These are phyloP conservation scores for Hyphantria cunea DNA, from an alignment of 1,140 invertebrate species.

Conservation along the genomic window DNA sequence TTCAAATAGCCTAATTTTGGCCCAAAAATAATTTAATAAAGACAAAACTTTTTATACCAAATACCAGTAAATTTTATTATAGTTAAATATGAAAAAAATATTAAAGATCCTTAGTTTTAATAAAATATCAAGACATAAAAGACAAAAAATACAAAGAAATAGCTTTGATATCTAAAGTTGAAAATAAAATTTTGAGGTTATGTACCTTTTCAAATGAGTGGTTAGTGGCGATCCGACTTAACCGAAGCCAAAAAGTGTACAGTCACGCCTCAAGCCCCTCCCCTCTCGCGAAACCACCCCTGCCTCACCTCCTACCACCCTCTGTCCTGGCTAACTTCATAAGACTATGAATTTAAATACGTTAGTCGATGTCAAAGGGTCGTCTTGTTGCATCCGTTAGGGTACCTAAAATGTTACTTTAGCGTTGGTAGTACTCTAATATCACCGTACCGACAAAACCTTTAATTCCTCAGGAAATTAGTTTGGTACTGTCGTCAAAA, in stretches of 20 bases:
- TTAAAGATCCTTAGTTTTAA: too few relatives aligned
- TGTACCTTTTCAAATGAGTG: conserved; percentile 31
- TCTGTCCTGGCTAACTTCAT: conserved; percentile 69
- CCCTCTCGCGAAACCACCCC: conserved; percentile 21
- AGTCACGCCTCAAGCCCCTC: conserved; percentile 66
- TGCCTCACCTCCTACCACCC: conserved; percentile 33
- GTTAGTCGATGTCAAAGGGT: conserved; percentile 78
- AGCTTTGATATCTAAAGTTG: not conserved
- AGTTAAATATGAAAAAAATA: too few relatives aligned
- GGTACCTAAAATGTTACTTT: conserved; percentile 42
- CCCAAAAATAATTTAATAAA: too few relatives aligned
- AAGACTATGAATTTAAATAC: conserved; percentile 81
- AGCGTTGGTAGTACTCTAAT: too few relatives aligned
- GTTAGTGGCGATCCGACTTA: conserved; percentile 75
- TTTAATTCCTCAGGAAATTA: too few relatives aligned
- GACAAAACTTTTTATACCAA: too few relatives aligned
- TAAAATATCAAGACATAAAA: too few relatives aligned
- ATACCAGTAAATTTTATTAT: too few relatives aligned
- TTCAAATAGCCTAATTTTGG: too few relatives aligned
- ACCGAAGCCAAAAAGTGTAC: conserved; percentile 80
- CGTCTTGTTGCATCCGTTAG: conserved; percentile 61
- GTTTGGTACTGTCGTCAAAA: too few relatives aligned
- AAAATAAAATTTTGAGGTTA: conserved; percentile 1
- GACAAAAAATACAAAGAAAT: too few relatives aligned
- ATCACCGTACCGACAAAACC: too few relatives aligned